phyloP scores from a whole-genome alignment of 2,113 vertebrate genomes.

The Sorex araneus region DNA sequence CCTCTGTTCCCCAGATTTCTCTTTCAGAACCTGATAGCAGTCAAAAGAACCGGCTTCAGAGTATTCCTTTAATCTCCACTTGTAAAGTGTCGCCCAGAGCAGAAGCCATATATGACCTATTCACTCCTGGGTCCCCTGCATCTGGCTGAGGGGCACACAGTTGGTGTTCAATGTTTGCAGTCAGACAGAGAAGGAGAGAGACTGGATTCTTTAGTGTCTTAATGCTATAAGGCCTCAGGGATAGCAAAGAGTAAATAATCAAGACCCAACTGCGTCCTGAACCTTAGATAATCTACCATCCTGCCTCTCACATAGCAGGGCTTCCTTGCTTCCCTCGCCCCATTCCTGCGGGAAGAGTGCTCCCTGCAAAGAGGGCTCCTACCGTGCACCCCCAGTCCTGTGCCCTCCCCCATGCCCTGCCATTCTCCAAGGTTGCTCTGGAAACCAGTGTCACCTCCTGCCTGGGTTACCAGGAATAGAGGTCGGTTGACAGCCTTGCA shows the following conservation, averaged over 20 bases:
- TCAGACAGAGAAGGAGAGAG: background rate
- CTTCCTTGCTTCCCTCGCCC: background rate
- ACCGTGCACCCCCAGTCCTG: slow-evolving; percentile 73
- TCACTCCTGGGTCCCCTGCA: background rate
- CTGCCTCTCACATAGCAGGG: slow-evolving; percentile 58
- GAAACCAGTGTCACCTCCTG: slow-evolving; percentile 80
- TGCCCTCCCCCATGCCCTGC: slow-evolving; percentile 64
- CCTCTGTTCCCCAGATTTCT: background rate
- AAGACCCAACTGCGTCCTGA: background rate
- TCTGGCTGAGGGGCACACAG: background rate
- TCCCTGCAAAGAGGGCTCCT: background rate
- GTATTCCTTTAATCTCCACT: background rate
- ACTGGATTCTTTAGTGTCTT: background rate
- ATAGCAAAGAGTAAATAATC: background rate
- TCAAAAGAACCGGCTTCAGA: background rate
- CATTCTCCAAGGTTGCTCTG: slow-evolving; percentile 78
- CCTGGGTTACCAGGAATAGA: slow-evolving; percentile 80
- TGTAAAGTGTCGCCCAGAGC: background rate
- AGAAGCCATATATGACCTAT: background rate
- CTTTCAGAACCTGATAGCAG: background rate
- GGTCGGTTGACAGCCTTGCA: slow-evolving; percentile 79
- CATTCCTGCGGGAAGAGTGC: too few relatives aligned
- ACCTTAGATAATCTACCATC: too few relatives aligned
- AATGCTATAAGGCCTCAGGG: background rate
- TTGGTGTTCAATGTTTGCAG: background rate